Evolutionary conservation across 2,113 vertebrate species (phyloP).

Genomic region (Calidris pugnax): DNA sequence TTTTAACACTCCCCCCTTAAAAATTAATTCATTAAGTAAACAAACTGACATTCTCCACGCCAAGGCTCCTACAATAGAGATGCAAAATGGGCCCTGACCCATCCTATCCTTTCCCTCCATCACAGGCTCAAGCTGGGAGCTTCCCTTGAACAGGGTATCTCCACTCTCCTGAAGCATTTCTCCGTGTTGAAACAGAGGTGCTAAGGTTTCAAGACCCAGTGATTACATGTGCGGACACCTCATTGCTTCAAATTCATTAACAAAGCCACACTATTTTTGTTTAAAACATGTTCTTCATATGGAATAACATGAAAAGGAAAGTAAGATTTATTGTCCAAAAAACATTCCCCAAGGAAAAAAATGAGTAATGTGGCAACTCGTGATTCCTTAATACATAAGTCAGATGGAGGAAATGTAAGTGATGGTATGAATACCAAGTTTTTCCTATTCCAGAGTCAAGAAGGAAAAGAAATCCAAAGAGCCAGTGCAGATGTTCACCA

Average conservation of each 20-base stretch:
- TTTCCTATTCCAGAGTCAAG: not conserved
- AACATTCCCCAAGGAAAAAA: not conserved
- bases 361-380: rapidly evolving
- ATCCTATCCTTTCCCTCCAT: not conserved
- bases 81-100: not conserved
- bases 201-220: not conserved
- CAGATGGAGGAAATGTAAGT: not conserved
- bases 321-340: not conserved
- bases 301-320: not conserved
- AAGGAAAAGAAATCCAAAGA: not conserved
- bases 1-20: not conserved
- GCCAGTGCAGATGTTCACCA: not conserved
- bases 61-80: not conserved
- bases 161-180: not conserved
- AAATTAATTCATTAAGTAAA: not conserved
- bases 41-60: not conserved
- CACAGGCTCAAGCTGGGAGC: rapidly evolving
- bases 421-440: not conserved
- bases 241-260: not conserved
- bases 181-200: not conserved
- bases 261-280: not conserved
- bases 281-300: not conserved
- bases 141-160: not conserved
- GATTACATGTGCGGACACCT: not conserved
- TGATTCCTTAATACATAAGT: not conserved